phyloP scores from a whole-genome alignment of 92 coral and sea anemone species.

The Virgularia gustaviana region DNA sequence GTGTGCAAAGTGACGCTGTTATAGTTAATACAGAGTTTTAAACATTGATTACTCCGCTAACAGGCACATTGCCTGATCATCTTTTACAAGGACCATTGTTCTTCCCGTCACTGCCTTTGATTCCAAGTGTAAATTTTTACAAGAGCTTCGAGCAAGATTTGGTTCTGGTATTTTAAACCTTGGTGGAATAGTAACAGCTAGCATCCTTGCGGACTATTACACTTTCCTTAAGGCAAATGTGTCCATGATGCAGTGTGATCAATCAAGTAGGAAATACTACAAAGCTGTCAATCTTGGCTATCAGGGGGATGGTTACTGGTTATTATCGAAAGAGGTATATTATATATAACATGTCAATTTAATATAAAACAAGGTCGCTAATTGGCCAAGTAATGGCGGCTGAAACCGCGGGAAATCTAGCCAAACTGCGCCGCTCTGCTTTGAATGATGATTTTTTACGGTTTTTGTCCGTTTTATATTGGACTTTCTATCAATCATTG shows the following conservation, averaged over 20 bases:
- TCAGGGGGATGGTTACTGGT: constrained; percentile 31
- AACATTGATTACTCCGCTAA: too few species aligned
- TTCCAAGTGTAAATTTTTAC: constrained; percentile 26
- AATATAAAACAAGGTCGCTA: too few species aligned
- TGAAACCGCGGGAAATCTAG: too few species aligned
- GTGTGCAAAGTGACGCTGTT: too few species aligned
- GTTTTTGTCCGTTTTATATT: too few species aligned
- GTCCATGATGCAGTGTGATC: neutral
- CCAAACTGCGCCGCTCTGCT: too few species aligned
- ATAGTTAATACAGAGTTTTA: too few species aligned
- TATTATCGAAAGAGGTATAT: constrained; percentile 22
- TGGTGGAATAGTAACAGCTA: constrained; percentile 42
- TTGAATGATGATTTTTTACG: too few species aligned
- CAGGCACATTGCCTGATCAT: too few species aligned
- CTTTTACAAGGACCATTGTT: constrained; percentile 41
- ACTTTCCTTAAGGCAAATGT: constrained; percentile 28
- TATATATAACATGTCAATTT: neutral
- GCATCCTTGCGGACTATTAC: constrained; percentile 34
- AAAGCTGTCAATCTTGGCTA: constrained; percentile 19
- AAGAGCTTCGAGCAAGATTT: constrained; percentile 39
- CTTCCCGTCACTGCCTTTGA: constrained; percentile 41
- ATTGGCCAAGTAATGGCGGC: too few species aligned
- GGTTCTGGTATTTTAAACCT: constrained; percentile 43
- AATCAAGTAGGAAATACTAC: neutral
- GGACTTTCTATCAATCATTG: too few species aligned